These are phyloP conservation scores for Lucilia cuprina DNA, from an alignment of 1,140 invertebrate species.

Conservation along the genomic window DNA sequence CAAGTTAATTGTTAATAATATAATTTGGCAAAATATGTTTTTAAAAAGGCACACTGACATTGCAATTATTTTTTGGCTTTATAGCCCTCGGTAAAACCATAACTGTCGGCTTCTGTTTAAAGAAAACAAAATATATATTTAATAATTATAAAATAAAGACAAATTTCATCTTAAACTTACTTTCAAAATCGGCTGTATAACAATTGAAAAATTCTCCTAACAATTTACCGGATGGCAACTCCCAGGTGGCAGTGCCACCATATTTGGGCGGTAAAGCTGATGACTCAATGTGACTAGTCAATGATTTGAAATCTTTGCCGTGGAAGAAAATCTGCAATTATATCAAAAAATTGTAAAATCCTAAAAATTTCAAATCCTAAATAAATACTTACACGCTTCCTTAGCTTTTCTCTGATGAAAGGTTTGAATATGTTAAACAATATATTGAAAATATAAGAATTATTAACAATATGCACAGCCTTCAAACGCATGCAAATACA, in stretches of 20 bases:
- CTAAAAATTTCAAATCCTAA: background rate
- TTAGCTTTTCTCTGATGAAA: constrained; percentile 73
- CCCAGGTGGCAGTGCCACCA: constrained; percentile 70
- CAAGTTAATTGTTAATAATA: background rate
- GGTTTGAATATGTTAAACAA: constrained; percentile 80
- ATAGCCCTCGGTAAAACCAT: constrained; percentile 54
- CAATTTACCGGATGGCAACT: constrained; percentile 63
- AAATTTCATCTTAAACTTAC: constrained; percentile 58
- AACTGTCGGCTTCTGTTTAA: constrained; percentile 53
- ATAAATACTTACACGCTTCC: constrained; percentile 65
- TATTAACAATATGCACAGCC: constrained; percentile 79
- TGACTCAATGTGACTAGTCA: constrained; percentile 70
- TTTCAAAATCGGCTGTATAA: constrained; percentile 66
- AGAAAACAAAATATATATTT: background rate
- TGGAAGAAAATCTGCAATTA: constrained; percentile 73
- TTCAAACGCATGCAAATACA: constrained; percentile 68
- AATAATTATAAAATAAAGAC: background rate
- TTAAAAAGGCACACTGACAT: background rate
- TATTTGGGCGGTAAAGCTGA: constrained; percentile 72
- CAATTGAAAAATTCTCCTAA: constrained; percentile 66
- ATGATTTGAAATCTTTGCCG: constrained; percentile 72
- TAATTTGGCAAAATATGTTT: background rate
- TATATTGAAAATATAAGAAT: constrained; percentile 79
- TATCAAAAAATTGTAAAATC: background rate
- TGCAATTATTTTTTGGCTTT: constrained; percentile 45